Evolutionary conservation across 2,113 vertebrate genomes (phyloP), one percentile per base, ranked within the genome.

Genomic region (Ascaphus truei): DNA sequence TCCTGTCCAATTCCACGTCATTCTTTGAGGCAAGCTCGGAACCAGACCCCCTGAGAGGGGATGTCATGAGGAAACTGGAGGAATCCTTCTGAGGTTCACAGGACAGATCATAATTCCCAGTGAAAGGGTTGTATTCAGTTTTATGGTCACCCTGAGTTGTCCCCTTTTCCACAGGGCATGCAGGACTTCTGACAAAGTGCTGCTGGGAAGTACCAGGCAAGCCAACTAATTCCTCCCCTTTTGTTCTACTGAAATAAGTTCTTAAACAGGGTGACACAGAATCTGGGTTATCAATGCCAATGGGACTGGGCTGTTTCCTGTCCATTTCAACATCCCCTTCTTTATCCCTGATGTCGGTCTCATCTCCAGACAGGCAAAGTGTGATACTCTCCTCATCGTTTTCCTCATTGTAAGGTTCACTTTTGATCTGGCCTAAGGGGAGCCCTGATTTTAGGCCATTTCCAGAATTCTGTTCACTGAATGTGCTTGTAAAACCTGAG

Each of bases 401-500:
- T 55, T 94, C 94, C 78, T 98, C 94, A 37, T 90, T 92, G 62
- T 80, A 86, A 41, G 91, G 91, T 71, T 92, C 90, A 1, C 89
- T 90, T 82, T 99, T 99, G 76, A 99, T 96, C 81, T 93, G 93
- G 75, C 89, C 88, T 83, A 93, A 57, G 63, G 88, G 83, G 74
- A 93, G 88, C 79, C 81, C 91, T 51, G 89, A 88, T 78, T 91
- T 73, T 83, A 88, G 80, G 81, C 86, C 74, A 39, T 74, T 79
- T 79, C 85, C 80, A 55, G 88, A 85, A 76, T 64, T 81, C 51
- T 88, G 91, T 83, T 94, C 94, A 4, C 82, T 86, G 88, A 94
- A 93, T 92, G 96, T 95, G 95, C 95, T 94, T 92, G 94, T 92
- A 85, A 98, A 98, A 93, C 94, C 96, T 95, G 96, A 99, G 96